These are phyloP conservation scores for Acipenser oxyrinchus DNA, from an alignment of 2,797 vertebrate species.

Conservation along the genomic window DNA sequence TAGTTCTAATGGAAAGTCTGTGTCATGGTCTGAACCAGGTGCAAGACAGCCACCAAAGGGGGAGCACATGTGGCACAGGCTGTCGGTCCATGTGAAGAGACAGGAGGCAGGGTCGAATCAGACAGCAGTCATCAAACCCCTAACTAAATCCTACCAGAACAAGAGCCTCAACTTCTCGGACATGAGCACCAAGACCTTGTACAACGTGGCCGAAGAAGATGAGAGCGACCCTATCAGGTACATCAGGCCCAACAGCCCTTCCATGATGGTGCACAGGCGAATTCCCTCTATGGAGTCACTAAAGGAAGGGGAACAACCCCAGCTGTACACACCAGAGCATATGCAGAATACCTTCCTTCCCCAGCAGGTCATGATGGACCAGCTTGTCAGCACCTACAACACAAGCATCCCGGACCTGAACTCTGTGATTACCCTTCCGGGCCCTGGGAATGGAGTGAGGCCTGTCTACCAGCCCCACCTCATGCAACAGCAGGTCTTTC, in stretches of 20 bases:
- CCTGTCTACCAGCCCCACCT: conserved; percentile 47
- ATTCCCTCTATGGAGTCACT: conserved; percentile 40
- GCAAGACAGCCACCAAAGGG: conserved; percentile 90
- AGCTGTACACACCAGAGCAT: conserved; percentile 60
- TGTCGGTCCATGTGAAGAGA: conserved; percentile 98
- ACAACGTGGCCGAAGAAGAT: conserved; percentile 77
- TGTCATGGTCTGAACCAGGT: conserved; percentile 99
- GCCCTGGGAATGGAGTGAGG: conserved; percentile 43
- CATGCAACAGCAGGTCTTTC: conserved; percentile 51
- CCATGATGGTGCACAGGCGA: conserved; percentile 59
- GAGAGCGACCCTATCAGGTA: conserved; percentile 56
- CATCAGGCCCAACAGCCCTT: conserved; percentile 62
- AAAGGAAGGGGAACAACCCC: conserved; percentile 55
- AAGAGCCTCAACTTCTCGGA: conserved; percentile 75
- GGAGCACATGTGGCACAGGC: conserved; percentile 95
- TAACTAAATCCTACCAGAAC: conserved; percentile 88
- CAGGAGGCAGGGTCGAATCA: conserved; percentile 95
- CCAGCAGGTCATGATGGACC: conserved; percentile 54
- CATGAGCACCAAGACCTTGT: conserved; percentile 78
- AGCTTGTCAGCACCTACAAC: conserved; percentile 68
- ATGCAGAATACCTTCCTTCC: conserved; percentile 51
- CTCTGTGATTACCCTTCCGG: conserved; percentile 45
- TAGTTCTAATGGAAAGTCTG: conserved; percentile 99
- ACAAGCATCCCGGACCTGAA: conserved; percentile 60
- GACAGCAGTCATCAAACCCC: conserved; percentile 98